Conservation (phyloP, 2,113 vertebrate genomes). For the Nannobrachium achirus region DNA sequence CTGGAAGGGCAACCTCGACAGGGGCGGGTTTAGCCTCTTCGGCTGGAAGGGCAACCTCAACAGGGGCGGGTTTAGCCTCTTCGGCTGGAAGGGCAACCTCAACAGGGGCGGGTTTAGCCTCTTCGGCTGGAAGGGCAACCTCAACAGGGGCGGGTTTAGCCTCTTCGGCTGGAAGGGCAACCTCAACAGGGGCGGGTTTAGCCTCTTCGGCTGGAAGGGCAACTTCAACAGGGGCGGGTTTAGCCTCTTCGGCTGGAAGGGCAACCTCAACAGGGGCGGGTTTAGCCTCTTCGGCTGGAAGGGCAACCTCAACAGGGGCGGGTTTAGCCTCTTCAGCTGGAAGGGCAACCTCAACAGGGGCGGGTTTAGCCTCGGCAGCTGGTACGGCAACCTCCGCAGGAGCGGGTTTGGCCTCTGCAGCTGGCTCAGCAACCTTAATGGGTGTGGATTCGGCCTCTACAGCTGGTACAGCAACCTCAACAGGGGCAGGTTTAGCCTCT, state of each 20-base stretch:
- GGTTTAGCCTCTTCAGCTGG: background rate
- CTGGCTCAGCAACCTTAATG: background rate
- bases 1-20: background rate
- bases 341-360: background rate
- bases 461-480: background rate
- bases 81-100: background rate
- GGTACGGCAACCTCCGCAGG: background rate
- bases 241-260: background rate
- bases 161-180: too few relatives aligned
- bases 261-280: constrained; percentile 5
- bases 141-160: background rate
- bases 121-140: background rate
- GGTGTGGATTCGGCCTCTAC: background rate
- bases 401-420: background rate
- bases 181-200: constrained; percentile 4
- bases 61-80: background rate
- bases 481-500: background rate
- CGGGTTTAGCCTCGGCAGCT: background rate
- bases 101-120: background rate
- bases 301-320: background rate
- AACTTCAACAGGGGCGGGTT: too few relatives aligned
- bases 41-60: too few relatives aligned
- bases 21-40: background rate
- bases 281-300: background rate
- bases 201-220: too few relatives aligned